These are phyloP conservation scores for Chymomyza costata DNA, from an alignment of 1,140 invertebrate species.

Conservation along the genomic window DNA sequence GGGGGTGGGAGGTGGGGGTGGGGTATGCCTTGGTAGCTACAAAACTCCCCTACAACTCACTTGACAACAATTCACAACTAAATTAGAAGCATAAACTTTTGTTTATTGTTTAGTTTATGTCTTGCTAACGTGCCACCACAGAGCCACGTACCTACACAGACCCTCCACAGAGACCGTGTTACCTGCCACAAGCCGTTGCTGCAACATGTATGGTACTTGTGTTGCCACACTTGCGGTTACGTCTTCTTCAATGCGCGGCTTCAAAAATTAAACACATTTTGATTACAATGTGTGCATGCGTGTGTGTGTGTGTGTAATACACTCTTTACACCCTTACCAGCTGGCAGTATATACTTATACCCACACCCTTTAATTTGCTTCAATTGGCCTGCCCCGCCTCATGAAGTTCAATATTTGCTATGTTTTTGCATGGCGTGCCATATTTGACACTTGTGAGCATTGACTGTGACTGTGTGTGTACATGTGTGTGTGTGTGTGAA, in stretches of 20 bases:
- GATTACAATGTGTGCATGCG: background rate
- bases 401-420: too few relatives aligned
- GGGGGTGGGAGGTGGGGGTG: too few relatives aligned
- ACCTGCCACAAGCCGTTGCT: too few relatives aligned
- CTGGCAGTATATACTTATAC: too few relatives aligned
- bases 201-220: too few relatives aligned
- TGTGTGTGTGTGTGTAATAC: too few relatives aligned
- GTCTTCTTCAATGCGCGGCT: background rate
- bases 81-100: conserved; percentile 55
- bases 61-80: conserved; percentile 45
- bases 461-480: background rate
- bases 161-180: background rate
- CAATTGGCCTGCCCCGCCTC: too few relatives aligned
- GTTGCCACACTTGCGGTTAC: background rate
- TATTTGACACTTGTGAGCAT: background rate
- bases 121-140: conserved; percentile 19
- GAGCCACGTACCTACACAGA: conserved; percentile 9
- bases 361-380: too few relatives aligned
- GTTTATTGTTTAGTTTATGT: conserved; percentile 51
- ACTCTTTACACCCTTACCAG: too few relatives aligned
- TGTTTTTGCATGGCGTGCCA: too few relatives aligned
- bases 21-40: background rate
- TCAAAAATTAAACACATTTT: background rate
- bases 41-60: conserved; percentile 26
- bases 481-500: background rate